Base-by-base conservation (phyloP, 2,797 vertebrate genomes). In the Macroramphosus scolopax region DNA sequence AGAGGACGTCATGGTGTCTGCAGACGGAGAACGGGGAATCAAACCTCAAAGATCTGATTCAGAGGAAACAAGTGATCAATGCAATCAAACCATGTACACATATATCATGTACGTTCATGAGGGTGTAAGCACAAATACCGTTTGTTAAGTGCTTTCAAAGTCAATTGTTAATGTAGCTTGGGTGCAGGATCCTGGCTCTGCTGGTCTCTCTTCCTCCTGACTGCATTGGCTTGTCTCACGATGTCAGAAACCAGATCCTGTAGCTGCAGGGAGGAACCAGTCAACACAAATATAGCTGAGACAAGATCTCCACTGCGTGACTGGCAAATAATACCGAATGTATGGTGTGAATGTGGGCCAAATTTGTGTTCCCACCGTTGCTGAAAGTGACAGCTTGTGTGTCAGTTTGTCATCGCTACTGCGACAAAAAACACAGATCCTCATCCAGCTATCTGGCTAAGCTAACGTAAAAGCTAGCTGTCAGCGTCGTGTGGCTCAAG, bases 1-100 rank as follows among this genome's bases (percentile, higher is more conserved):
- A 12, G 96, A 99, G 72, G 96, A 96, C 37, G 96, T 94, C 96
- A 99, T 99, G 82, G 88, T 93, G 84, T 44, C 57, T 13, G 14
- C 13, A 2, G 22, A 11, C 6, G 20, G 49, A 49, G 54, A 40
- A 35, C 13, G 59, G 45, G 40, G 33, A 42, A 20, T 66, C 63
- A 54, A 69, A 68, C 68, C 61, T 68, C 68, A 29, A 7, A 0
- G 7, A 57, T 24, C 71, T 76, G 37, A 65, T 16, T 28, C 8
- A 51, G 13, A 69, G 8, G 59, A 42, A 66, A 33, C 4, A 9
- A 0, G 26, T 49, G 0, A 52, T 28, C 5, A 33, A n/a, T 10
- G 6, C 12, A 3, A 22, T 22, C 20, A 22, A 22, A 22, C 20
- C 6, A 22, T 22, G 20, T 22, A 22, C 3, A 9, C 8, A 6